Evolutionary conservation across 2,113 vertebrate genomes (phyloP).

Genomic region (Trochalopteron elliotii): DNA sequence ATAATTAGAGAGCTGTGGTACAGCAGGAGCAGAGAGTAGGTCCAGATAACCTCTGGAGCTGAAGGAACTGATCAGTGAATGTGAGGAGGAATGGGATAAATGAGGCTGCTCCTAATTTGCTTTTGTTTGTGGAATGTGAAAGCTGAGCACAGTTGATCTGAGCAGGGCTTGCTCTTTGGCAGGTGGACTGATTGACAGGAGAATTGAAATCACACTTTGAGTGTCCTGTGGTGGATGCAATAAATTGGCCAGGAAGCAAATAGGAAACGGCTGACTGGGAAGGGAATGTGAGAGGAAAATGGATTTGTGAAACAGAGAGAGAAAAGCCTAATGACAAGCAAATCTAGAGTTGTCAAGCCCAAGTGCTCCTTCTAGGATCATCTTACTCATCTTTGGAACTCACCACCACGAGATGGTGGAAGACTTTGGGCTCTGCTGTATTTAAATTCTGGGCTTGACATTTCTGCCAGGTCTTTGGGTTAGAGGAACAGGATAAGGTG

Average conservation of each 20-base stretch:
- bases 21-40: background rate
- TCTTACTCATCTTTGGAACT: background rate
- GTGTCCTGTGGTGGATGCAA: background rate
- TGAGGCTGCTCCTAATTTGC: background rate
- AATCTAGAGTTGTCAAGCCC: background rate
- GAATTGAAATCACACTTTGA: background rate
- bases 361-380: background rate
- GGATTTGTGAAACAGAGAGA: background rate
- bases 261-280: background rate
- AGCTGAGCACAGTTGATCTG: background rate
- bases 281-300: background rate
- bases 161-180: background rate
- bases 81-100: background rate
- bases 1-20: constrained; percentile 23
- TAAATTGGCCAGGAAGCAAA: constrained; percentile 33
- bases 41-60: background rate
- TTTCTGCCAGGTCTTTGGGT: background rate
- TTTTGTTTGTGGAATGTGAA: background rate
- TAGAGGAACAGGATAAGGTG: background rate
- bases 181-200: background rate
- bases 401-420: background rate
- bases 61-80: background rate
- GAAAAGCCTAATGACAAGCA: background rate
- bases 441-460: background rate
- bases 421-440: background rate